Percentiles rank a stretch among this genome's conserved stretches.
These are phyloP conservation scores for Erythrocercus mccallii DNA, from an alignment of 2,113 vertebrate genomes.

Conservation along the genomic window DNA sequence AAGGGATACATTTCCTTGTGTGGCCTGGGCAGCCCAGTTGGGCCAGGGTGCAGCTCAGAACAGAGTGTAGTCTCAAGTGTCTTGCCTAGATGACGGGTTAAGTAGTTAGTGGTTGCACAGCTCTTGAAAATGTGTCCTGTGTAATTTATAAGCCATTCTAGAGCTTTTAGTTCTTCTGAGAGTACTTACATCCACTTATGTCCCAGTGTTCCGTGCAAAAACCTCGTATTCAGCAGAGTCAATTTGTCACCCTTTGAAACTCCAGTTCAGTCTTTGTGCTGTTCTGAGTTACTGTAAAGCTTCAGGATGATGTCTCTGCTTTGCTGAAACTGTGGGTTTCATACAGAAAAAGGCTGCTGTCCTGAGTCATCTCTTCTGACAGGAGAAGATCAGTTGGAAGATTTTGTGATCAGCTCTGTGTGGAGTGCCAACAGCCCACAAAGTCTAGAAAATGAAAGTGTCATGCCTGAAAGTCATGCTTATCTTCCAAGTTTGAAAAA, in stretches of 20 bases:
- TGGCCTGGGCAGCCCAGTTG: background rate
- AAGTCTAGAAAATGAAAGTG: background rate
- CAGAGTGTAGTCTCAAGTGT: background rate
- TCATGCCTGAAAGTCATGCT: background rate
- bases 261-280: background rate
- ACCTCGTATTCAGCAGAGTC: background rate
- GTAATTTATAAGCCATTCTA: slow-evolving; percentile 27
- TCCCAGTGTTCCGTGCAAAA: slow-evolving; percentile 1
- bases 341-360: background rate
- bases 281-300: background rate
- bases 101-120: background rate
- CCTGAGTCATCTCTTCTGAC: slow-evolving; percentile 33
- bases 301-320: background rate
- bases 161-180: slow-evolving; percentile 42
- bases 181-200: slow-evolving; percentile 40
- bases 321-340: slow-evolving; percentile 20
- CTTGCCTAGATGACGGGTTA: background rate
- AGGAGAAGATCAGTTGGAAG: slow-evolving; percentile 26
- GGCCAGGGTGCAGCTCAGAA: background rate
- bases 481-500: background rate
- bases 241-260: slow-evolving; percentile 39
- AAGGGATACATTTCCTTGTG: background rate
- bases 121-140: background rate
- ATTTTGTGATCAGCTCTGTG: background rate
- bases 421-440: background rate